A percentile compares a stretch with the other conserved stretches of the same genome.
Evolutionary conservation across 2,797 vertebrate genomes (phyloP).

Genomic region (Nasua narica): DNA sequence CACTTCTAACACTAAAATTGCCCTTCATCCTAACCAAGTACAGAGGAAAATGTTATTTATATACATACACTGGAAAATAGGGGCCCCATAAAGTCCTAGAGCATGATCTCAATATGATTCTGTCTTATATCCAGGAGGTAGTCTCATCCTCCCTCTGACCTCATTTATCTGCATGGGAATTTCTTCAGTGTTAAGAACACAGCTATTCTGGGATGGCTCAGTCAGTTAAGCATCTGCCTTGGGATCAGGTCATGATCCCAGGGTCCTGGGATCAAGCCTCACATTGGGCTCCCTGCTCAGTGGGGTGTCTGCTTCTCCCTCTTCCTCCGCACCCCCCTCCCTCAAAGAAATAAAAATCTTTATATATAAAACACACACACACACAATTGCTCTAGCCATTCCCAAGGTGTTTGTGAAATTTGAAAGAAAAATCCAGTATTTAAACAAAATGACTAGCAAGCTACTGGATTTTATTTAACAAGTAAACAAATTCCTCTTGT

Average conservation of each 20-base stretch:
- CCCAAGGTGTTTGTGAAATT: conserved; percentile 13
- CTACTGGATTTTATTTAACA: conserved; percentile 33
- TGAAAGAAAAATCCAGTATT: background rate
- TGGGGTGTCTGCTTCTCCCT: background rate
- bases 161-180: background rate
- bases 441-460: background rate
- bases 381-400: background rate
- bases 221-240: background rate
- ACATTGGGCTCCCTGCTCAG: background rate
- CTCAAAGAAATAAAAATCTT: background rate
- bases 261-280: background rate
- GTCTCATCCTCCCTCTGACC: background rate
- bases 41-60: background rate
- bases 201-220: background rate
- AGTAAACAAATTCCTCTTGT: conserved; percentile 2
- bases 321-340: background rate
- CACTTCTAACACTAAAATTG: background rate
- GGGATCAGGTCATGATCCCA: background rate
- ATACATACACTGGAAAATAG: background rate
- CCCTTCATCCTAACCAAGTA: background rate
- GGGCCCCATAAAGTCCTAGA: background rate
- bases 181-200: background rate
- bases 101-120: background rate
- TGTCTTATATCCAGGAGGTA: background rate
- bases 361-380: background rate